phyloP scores from a whole-genome alignment of 2,113 vertebrate genomes.

The Chelonoidis abingdonii region DNA sequence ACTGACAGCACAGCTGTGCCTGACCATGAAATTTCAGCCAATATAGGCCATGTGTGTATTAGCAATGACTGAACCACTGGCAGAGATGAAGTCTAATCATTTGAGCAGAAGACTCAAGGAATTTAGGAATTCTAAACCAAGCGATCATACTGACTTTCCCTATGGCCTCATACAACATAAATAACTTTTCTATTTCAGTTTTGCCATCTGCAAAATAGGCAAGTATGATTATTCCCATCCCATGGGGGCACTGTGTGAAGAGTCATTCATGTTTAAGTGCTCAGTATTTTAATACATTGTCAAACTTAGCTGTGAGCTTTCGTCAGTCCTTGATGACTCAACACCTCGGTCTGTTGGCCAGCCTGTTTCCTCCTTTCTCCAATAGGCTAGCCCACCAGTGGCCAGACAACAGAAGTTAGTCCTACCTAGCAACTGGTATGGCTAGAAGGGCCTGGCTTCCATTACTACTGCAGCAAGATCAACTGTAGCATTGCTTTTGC shows the following conservation, averaged over 20 bases:
- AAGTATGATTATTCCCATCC: neutral
- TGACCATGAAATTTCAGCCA: neutral
- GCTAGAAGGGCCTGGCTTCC: neutral
- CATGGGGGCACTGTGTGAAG: neutral
- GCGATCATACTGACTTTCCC: neutral
- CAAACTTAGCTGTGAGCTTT: neutral
- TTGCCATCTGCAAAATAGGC: constrained; percentile 12
- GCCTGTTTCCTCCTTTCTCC: neutral
- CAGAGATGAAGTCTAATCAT: neutral
- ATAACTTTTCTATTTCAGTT: neutral
- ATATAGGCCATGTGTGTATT: too few species aligned
- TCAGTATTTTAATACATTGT: neutral
- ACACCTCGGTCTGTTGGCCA: neutral
- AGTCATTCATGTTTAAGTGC: neutral
- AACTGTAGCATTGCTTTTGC: neutral
- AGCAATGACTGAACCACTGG: neutral
- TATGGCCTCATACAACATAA: too few species aligned
- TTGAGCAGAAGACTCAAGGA: neutral
- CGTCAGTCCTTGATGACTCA: neutral
- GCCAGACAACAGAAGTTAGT: neutral
- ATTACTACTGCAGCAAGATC: neutral
- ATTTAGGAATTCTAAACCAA: neutral
- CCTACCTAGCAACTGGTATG: neutral
- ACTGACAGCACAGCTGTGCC: neutral
- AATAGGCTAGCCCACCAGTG: neutral